A percentile compares a stretch with the other conserved stretches of the same genome.
phyloP scores from a whole-genome alignment of 1,140 invertebrate species.

The Colletes gigas region DNA sequence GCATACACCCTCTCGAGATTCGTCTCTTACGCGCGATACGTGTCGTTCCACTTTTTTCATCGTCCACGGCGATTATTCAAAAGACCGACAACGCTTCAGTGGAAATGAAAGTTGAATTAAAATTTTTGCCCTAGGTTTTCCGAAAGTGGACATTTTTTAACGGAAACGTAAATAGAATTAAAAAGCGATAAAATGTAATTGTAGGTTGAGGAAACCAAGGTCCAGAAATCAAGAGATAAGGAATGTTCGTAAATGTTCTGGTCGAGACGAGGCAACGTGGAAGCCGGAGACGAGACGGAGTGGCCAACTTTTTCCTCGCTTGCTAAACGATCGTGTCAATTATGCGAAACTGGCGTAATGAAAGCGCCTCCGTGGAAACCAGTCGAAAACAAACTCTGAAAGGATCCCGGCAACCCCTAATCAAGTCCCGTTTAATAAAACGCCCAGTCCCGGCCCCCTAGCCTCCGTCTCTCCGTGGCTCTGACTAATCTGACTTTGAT shows the following conservation, averaged over 20 bases:
- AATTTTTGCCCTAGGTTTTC: too few relatives aligned
- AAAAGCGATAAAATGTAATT: too few relatives aligned
- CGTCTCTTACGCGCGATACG: neutral
- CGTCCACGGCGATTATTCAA: too few relatives aligned
- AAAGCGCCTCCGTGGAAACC: conserved; percentile 62
- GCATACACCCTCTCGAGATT: conserved; percentile 37
- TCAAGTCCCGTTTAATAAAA: conserved; percentile 78
- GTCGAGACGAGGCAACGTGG: neutral
- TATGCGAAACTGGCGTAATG: conserved; percentile 63
- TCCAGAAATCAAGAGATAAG: neutral
- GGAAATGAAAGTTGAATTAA: too few relatives aligned
- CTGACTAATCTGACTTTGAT: conserved; percentile 81
- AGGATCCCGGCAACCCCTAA: conserved; percentile 73
- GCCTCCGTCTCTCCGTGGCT: conserved; percentile 60
- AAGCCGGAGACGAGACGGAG: conserved; percentile 11
- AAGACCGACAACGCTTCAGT: too few relatives aligned
- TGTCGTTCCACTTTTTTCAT: neutral
- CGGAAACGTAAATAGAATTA: too few relatives aligned
- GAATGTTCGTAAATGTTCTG: conserved; percentile 12
- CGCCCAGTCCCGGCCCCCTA: conserved; percentile 57
- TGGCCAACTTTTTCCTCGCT: conserved; percentile 41
- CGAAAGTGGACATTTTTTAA: too few relatives aligned
- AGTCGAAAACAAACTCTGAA: conserved; percentile 73
- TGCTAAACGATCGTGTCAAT: conserved; percentile 58
- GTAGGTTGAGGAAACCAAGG: too few relatives aligned